These are phyloP conservation scores for Gymnosoma rotundatum DNA, from an alignment of 2,888 invertebrate species.

Conservation along the genomic window DNA sequence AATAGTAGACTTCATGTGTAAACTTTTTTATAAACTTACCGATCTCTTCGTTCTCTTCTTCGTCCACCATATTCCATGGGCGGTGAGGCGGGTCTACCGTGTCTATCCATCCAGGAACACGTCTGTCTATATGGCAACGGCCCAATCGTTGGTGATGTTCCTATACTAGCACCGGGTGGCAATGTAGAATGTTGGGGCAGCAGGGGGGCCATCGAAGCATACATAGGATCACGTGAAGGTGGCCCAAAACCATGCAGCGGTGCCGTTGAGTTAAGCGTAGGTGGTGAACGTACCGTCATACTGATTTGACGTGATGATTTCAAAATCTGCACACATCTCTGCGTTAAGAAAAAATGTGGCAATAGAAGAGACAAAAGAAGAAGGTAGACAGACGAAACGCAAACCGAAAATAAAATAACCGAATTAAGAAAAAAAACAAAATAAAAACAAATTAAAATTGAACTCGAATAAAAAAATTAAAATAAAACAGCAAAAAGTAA, in stretches of 20 bases:
- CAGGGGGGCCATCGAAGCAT: constrained; percentile 81
- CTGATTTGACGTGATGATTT: constrained; percentile 93
- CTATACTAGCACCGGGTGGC: constrained; percentile 75
- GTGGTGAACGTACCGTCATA: constrained; percentile 93
- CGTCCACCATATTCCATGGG: constrained; percentile 85
- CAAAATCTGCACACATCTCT: constrained; percentile 88
- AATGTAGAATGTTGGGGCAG: constrained; percentile 77
- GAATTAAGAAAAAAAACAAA: constrained; percentile 9
- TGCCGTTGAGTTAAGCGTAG: constrained; percentile 85
- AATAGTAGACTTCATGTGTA: too few species aligned
- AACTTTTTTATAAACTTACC: constrained; percentile 73
- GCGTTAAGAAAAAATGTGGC: constrained; percentile 83
- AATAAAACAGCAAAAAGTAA: constrained; percentile 35
- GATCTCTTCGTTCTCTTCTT: constrained; percentile 81
- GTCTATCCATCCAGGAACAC: constrained; percentile 97
- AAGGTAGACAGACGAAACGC: constrained; percentile 76
- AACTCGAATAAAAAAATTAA: constrained; percentile 53
- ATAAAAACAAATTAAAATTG: constrained; percentile 66
- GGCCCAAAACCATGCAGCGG: constrained; percentile 84
- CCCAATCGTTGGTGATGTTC: constrained; percentile 79
- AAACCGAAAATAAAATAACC: constrained; percentile 72
- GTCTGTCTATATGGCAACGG: constrained; percentile 86
- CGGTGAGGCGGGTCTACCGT: constrained; percentile 94
- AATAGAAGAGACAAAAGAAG: constrained; percentile 82
- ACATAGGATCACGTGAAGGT: constrained; percentile 82